phyloP scores from a whole-genome alignment of 2,797 vertebrate species.

The Anniella stebbinsi region DNA sequence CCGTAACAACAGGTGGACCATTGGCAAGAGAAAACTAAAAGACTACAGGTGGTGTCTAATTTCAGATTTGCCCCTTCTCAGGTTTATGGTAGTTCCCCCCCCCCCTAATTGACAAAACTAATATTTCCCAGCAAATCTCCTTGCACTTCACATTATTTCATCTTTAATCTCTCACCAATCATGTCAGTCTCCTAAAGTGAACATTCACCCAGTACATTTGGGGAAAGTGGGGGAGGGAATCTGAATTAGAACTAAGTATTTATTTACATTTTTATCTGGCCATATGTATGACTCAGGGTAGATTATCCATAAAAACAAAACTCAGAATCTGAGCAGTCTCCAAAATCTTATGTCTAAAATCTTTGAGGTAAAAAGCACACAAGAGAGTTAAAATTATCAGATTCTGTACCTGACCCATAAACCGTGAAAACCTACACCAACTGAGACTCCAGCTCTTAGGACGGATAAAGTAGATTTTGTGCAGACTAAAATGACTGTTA shows the following conservation, averaged over 20 bases:
- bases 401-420: background rate
- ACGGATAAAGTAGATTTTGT: background rate
- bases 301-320: background rate
- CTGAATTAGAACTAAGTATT: background rate
- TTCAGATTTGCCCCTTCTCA: background rate
- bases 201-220: background rate
- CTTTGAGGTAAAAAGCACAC: background rate
- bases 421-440: background rate
- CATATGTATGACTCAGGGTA: background rate
- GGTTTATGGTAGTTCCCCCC: background rate
- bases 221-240: background rate
- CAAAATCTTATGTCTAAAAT: background rate
- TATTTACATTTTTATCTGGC: background rate
- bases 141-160: background rate
- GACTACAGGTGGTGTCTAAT: background rate
- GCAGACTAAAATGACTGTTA: slow-evolving; percentile 1
- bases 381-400: background rate
- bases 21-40: background rate
- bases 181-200: background rate
- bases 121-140: background rate
- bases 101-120: background rate
- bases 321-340: background rate
- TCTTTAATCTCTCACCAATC: too few species aligned
- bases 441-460: background rate
- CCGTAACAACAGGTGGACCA: background rate